Base-by-base conservation (phyloP, 2,797 vertebrate species). In the Harpagifer antarcticus region DNA sequence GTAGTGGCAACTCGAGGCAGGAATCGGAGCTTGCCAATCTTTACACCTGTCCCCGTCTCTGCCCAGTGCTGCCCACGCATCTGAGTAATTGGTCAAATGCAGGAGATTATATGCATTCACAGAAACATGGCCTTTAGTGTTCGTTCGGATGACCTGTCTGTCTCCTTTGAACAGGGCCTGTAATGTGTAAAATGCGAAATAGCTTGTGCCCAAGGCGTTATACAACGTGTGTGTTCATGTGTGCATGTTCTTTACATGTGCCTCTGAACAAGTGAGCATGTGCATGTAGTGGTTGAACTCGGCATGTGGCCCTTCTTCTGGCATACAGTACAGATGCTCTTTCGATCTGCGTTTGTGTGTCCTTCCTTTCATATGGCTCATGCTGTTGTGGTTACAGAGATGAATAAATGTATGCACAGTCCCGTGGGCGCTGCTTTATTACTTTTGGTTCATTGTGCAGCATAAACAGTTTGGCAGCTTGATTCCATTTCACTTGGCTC, bases 381-480 rank as follows among this genome's bases (percentile, higher is more conserved):
- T 63, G 81, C 62, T 70, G 82, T 78, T 76, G 77, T 72, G 66
- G 56, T 81, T 81, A 79, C 65, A 71, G 17, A 74, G 47, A 86
- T 91, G 73, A 86, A 88, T 79, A 84, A 76, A 86, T 88, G 78
- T 81, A 86, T 84, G 73, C 73, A 43, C 49, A 65, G 60, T 84
- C 86, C 74, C 60, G 23, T 15, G 64, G 81, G 80, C 2, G 15
- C 58, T 19, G 50, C 76, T 76, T 85, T 84, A 83, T 89, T 86
- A 80, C 80, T 77, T 86, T 60, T 78, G 82, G 62, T 81, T 89
- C 78, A 74, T 86, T 80, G 76, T 75, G 74, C 72, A 72, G 68
- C 63, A 71, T 88, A 85, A 89, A 88, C 74, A 80, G 31, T 78
- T 79, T 81, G 79, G 81, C 76, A 68, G 76, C 61, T 76, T 85